Conservation (phyloP, 2,113 vertebrate species). For the Barbus barbus region DNA sequence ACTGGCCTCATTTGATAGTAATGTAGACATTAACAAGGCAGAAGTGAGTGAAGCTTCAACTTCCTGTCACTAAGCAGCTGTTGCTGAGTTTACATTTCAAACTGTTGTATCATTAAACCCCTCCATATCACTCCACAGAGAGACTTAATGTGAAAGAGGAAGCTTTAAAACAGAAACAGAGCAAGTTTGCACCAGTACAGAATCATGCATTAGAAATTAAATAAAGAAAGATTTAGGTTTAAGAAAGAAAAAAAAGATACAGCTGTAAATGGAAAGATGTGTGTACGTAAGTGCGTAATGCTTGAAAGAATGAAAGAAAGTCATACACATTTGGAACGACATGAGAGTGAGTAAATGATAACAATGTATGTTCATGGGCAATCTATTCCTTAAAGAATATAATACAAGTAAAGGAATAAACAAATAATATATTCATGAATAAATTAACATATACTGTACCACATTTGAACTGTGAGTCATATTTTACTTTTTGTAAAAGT, state of each 20-base stretch:
- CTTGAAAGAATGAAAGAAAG: background rate
- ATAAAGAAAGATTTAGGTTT: constrained; percentile 46
- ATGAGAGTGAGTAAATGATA: background rate
- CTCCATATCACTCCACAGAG: constrained; percentile 12
- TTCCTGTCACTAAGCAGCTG: constrained; percentile 25
- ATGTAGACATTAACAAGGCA: constrained; percentile 15
- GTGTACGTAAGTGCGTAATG: background rate
- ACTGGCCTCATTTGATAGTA: constrained; percentile 8
- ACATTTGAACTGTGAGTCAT: background rate
- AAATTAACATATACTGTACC: background rate
- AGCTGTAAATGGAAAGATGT: background rate
- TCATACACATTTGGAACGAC: background rate
- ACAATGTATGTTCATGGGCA: background rate
- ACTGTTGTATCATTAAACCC: constrained; percentile 34
- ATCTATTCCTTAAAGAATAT: background rate
- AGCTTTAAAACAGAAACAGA: constrained; percentile 5
- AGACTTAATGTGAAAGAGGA: constrained; percentile 15
- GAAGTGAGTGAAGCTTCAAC: constrained; percentile 22
- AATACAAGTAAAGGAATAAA: background rate
- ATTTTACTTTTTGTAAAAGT: background rate
- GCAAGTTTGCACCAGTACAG: background rate
- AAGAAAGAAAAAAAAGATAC: constrained; percentile 8
- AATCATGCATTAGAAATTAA: constrained; percentile 28
- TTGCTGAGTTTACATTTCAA: constrained; percentile 36
- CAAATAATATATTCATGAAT: background rate